A percentile compares a stretch with the other conserved stretches of the same genome.
phyloP scores from a whole-genome alignment of 2,797 vertebrate genomes.

The Tamandua tetradactyla region DNA sequence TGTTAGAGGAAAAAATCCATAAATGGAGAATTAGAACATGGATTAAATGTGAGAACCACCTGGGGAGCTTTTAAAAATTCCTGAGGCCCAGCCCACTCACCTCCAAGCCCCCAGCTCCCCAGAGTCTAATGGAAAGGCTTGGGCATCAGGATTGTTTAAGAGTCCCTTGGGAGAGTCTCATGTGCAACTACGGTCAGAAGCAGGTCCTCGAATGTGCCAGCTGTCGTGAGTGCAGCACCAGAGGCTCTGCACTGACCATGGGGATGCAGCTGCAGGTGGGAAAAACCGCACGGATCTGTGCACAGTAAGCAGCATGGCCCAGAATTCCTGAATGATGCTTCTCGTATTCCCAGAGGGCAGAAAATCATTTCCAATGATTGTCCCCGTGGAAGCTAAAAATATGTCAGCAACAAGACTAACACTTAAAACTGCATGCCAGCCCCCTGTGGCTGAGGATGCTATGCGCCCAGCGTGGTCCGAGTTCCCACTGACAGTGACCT shows the following conservation, averaged over 20 bases:
- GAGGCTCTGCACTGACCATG: no score
- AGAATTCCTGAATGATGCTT: background rate
- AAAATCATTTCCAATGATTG: background rate
- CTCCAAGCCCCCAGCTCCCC: rapidly evolving
- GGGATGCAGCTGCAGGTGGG: background rate
- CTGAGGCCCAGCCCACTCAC: background rate
- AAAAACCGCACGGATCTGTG: background rate
- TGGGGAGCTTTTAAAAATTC: background rate
- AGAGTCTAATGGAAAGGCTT: background rate
- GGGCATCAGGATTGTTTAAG: background rate
- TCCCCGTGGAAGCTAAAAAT: background rate
- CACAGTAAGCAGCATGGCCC: background rate
- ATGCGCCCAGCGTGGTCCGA: background rate
- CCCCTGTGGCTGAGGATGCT: background rate
- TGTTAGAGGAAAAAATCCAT: background rate
- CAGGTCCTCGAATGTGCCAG: background rate
- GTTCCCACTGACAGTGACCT: background rate
- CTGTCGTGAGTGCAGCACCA: rapidly evolving
- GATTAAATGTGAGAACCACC: background rate
- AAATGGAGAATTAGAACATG: background rate
- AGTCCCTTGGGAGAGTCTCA: background rate
- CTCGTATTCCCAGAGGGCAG: background rate
- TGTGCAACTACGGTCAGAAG: rapidly evolving
- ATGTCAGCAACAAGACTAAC: background rate
- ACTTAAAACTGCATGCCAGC: background rate